Percentiles rank a stretch among this genome's conserved stretches.
These are phyloP conservation scores for Erpornis zantholeuca DNA, from an alignment of 2,113 vertebrate species.

Conservation along the genomic window DNA sequence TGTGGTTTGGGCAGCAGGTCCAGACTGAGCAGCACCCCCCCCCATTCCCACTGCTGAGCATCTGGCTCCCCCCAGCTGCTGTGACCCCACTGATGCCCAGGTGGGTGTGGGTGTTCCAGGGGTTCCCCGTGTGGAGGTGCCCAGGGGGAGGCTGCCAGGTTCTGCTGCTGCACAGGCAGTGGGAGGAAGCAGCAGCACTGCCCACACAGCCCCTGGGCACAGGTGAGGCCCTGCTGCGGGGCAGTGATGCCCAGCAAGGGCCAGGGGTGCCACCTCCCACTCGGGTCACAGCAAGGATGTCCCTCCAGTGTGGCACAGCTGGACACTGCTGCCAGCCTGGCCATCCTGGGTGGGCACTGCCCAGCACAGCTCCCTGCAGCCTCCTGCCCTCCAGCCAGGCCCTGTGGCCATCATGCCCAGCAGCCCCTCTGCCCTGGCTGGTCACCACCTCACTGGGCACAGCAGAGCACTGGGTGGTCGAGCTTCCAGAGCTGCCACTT, in stretches of 20 bases:
- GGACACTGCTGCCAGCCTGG: background rate
- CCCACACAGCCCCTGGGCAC: background rate
- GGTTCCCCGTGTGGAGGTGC: background rate
- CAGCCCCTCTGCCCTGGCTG: background rate
- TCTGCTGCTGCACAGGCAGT: background rate
- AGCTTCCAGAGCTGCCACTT: constrained; percentile 77
- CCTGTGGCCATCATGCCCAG: fast-evolving
- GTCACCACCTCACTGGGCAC: constrained; percentile 54
- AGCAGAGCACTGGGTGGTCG: constrained; percentile 60
- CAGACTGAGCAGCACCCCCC: background rate
- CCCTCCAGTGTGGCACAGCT: background rate
- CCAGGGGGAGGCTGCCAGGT: background rate
- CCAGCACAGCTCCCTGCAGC: background rate
- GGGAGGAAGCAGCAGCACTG: background rate
- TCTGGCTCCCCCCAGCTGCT: fast-evolving
- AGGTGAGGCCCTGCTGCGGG: background rate
- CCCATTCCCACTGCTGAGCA: background rate
- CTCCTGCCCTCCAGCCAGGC: background rate
- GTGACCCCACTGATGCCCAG: fast-evolving
- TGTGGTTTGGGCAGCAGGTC: background rate
- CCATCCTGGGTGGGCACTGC: background rate
- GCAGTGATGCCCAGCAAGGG: background rate
- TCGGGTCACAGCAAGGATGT: fast-evolving
- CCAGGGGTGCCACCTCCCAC: background rate
- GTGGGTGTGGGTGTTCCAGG: fast-evolving